phyloP scores from a whole-genome alignment of 53 echinoderm and acorn worm genomes.

The Astropecten irregularis region DNA sequence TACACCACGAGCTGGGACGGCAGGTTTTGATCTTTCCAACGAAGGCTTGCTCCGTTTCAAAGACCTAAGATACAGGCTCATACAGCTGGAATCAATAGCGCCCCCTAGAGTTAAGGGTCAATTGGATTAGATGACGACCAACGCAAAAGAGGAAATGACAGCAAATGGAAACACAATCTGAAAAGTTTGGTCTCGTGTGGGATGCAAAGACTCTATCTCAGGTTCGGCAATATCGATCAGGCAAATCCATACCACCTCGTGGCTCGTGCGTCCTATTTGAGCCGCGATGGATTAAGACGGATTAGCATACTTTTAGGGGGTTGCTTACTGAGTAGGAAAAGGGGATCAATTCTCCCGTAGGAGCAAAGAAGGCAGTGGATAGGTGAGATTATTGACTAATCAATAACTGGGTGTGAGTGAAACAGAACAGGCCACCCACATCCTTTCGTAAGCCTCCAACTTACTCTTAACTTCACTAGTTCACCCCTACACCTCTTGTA shows the following conservation, averaged over 20 bases:
- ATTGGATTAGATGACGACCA: background rate
- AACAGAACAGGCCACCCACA: constrained; percentile 28
- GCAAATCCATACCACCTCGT: constrained; percentile 1
- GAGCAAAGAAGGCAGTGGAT: background rate
- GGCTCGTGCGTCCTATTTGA: constrained; percentile 2
- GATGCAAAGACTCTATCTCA: too few relatives aligned
- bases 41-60: too few relatives aligned
- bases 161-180: too few relatives aligned
- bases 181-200: too few relatives aligned
- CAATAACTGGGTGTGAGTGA: constrained; percentile 15
- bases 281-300: background rate
- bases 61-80: too few relatives aligned
- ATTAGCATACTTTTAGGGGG: constrained; percentile 11
- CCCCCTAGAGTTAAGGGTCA: constrained; percentile 28
- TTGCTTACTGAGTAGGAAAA: background rate
- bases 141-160: background rate
- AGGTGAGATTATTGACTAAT: constrained; percentile 2
- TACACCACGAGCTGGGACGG: background rate
- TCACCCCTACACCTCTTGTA: too few relatives aligned
- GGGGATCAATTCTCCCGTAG: background rate
- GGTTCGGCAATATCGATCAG: constrained; percentile 12
- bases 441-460: too few relatives aligned
- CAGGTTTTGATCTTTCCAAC: constrained; percentile 26
- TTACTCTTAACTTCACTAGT: too few relatives aligned
- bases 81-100: constrained; percentile 33